Conservation (phyloP, 2,113 vertebrate species). For the Thamnaconus septentrionalis region DNA sequence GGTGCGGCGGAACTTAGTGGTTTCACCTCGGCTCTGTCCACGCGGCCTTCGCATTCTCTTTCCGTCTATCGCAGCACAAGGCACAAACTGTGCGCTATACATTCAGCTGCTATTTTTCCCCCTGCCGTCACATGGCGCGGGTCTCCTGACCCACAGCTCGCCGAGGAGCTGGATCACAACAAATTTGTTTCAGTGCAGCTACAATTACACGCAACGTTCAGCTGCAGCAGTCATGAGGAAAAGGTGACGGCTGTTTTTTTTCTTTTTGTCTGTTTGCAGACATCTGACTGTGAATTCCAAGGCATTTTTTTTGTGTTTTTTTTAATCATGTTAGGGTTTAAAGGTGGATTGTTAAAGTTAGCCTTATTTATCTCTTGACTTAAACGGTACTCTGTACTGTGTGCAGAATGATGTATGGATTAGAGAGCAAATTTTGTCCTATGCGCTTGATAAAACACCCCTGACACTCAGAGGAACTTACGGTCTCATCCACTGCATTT, state of each 20-base stretch:
- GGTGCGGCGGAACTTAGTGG: no score
- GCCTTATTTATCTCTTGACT: no score
- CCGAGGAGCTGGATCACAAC: constrained; percentile 43
- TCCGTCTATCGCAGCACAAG: no score
- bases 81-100: constrained; percentile 7
- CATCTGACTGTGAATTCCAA: constrained; percentile 10
- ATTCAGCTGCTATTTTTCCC: constrained; percentile 17
- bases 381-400: no score
- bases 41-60: no score
- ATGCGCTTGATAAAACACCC: no score
- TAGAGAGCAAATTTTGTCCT: no score
- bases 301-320: not conserved
- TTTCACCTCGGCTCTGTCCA: no score
- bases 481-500: no score
- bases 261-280: not conserved
- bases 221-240: constrained; percentile 8
- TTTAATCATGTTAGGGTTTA: not conserved
- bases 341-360: not conserved
- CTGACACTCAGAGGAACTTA: no score
- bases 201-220: constrained; percentile 28
- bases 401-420: no score
- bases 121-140: constrained; percentile 56
- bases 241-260: constrained; percentile 8
- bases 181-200: constrained; percentile 56
- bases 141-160: constrained; percentile 64